Percentiles rank a stretch among this genome's conserved stretches.
These are phyloP conservation scores for Acipenser transmontanus DNA, from an alignment of 2,797 vertebrate species.

Conservation along the genomic window DNA sequence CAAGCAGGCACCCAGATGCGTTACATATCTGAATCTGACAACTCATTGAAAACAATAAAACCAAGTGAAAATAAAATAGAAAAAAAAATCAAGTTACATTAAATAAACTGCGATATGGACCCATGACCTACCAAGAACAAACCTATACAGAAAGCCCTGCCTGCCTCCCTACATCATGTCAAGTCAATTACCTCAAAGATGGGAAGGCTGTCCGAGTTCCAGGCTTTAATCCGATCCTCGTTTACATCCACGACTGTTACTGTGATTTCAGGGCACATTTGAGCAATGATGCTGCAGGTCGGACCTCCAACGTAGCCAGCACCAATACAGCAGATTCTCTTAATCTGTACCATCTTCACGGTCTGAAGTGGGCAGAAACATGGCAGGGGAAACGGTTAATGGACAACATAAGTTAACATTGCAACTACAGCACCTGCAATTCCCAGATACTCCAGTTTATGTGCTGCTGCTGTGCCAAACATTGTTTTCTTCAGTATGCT, in stretches of 20 bases:
- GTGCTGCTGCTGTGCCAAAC: too few relatives aligned
- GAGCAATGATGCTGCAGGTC: conserved; percentile 92
- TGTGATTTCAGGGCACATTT: conserved; percentile 85
- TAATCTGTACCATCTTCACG: conserved; percentile 85
- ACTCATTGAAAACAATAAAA: neutral
- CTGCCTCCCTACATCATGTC: neutral
- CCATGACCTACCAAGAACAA: too few relatives aligned
- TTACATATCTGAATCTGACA: too few relatives aligned
- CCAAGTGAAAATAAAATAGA: neutral
- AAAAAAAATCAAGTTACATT: too few relatives aligned
- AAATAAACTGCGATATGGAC: too few relatives aligned
- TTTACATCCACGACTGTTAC: conserved; percentile 95
- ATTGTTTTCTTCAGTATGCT: too few relatives aligned
- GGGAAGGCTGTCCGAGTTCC: conserved; percentile 90
- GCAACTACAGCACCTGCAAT: too few relatives aligned
- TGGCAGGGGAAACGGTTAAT: too few relatives aligned
- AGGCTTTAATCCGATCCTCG: conserved; percentile 86
- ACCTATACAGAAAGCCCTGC: neutral
- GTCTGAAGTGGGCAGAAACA: too few relatives aligned
- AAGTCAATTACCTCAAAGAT: conserved; percentile 84
- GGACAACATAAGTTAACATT: too few relatives aligned
- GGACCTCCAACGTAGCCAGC: conserved; percentile 96
- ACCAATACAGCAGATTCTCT: conserved; percentile 94
- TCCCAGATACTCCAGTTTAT: too few relatives aligned
- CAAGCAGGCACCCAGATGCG: too few relatives aligned